phyloP scores from a whole-genome alignment of 2,888 invertebrate species.

The Falcaria lacertinaria region DNA sequence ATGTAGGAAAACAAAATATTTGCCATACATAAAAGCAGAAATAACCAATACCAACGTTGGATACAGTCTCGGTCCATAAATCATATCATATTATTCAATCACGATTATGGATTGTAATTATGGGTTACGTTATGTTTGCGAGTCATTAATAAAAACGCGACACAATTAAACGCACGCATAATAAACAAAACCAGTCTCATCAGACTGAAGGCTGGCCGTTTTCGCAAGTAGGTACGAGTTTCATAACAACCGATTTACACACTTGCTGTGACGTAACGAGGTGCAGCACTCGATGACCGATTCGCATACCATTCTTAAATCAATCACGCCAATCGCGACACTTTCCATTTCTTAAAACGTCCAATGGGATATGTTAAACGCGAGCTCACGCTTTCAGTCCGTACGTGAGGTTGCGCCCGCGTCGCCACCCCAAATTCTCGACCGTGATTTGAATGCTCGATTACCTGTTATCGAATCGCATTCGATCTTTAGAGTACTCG shows the following conservation, averaged over 20 bases:
- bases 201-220: constrained; percentile 24
- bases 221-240: constrained; percentile 42
- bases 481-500: constrained; percentile 29
- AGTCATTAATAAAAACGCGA: not conserved
- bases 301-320: constrained; percentile 39
- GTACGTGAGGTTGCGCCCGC: constrained; percentile 24
- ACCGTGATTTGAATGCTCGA: constrained; percentile 45
- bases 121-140: not conserved
- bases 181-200: constrained; percentile 31
- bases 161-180: constrained; percentile 7
- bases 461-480: constrained; percentile 27
- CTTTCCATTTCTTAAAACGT: constrained; percentile 48
- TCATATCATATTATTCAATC: not conserved
- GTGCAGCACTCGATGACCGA: constrained; percentile 32
- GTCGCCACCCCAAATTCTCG: constrained; percentile 19
- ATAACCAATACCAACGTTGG: not conserved
- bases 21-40: not conserved
- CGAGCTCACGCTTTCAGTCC: constrained; percentile 13
- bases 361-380: constrained; percentile 23
- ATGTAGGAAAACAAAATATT: not conserved
- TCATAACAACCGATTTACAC: constrained; percentile 33
- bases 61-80: not conserved
- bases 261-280: constrained; percentile 32
- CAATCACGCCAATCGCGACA: constrained; percentile 40
- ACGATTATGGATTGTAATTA: not conserved